Percentiles rank a stretch among this genome's conserved stretches.
Conservation (phyloP, 2,113 vertebrate genomes). For the Cryptotis parvus region DNA sequence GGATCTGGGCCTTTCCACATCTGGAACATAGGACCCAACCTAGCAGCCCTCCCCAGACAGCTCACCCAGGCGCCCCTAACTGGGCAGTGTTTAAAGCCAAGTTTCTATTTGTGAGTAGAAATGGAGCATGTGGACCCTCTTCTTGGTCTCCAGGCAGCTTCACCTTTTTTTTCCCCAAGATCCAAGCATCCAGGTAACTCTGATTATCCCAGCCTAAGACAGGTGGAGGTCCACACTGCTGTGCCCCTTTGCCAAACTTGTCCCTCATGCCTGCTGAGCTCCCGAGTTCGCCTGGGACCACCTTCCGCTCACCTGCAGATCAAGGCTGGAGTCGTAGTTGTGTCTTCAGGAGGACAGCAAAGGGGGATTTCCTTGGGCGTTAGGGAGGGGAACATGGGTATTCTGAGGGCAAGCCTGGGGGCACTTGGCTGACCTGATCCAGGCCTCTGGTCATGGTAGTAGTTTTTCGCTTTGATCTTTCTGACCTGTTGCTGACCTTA, state of each 20-base stretch:
- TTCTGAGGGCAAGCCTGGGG: neutral
- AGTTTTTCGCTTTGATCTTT: neutral
- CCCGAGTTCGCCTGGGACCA: neutral
- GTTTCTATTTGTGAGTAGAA: neutral
- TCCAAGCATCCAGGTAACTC: neutral
- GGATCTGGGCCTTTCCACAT: constrained; percentile 9
- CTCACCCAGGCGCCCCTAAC: neutral
- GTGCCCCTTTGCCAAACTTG: too few relatives aligned
- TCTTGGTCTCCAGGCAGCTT: neutral
- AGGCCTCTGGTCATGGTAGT: neutral
- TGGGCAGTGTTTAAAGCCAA: neutral
- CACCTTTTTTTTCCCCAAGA: neutral
- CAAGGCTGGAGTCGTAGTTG: neutral
- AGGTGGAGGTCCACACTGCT: too few relatives aligned
- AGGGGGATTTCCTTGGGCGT: neutral
- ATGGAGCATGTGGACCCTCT: neutral
- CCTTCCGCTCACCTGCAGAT: neutral
- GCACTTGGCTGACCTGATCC: neutral
- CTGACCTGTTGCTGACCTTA: constrained; percentile 8
- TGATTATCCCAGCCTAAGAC: neutral
- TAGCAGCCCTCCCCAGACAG: neutral
- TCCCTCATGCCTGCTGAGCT: neutral
- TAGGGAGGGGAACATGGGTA: neutral
- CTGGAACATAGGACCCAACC: neutral
- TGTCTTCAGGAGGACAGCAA: constrained; percentile 17